Percentiles rank a stretch among this genome's conserved stretches.
Conservation (phyloP, 2,888 invertebrate genomes). For the Chamaedrilus cognettii region DNA sequence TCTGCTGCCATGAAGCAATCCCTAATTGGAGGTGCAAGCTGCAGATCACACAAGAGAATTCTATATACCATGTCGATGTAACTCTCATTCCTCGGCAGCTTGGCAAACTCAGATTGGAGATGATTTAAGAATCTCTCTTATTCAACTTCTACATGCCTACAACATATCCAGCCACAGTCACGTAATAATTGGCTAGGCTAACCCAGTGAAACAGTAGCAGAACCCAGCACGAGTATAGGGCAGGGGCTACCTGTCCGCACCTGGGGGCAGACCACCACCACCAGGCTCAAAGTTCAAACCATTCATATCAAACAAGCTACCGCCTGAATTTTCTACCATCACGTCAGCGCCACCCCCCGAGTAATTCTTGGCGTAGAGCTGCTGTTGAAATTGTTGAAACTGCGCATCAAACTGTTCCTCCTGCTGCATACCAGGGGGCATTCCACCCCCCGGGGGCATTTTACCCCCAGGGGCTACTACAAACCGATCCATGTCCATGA, state of each 20-base stretch:
- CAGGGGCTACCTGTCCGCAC: conserved; percentile 28
- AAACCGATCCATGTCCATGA: conserved; percentile 1
- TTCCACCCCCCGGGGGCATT: neutral
- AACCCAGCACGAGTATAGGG: too few species aligned
- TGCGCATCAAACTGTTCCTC: conserved; percentile 39
- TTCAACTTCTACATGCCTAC: too few species aligned
- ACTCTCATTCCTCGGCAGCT: too few species aligned
- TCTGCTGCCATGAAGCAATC: too few species aligned
- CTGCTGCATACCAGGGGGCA: conserved; percentile 1
- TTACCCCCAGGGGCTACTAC: neutral
- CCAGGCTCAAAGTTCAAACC: conserved; percentile 17
- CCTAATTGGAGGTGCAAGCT: too few species aligned
- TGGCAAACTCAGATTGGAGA: too few species aligned
- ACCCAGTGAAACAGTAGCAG: too few species aligned
- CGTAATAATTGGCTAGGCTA: too few species aligned
- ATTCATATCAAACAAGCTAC: conserved; percentile 13
- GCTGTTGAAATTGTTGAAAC: conserved; percentile 56
- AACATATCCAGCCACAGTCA: too few species aligned
- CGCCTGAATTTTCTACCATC: conserved; percentile 1
- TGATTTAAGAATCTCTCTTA: too few species aligned
- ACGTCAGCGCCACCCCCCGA: conserved; percentile 1
- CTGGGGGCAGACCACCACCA: conserved; percentile 23
- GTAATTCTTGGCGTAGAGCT: conserved; percentile 45
- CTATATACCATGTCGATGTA: too few species aligned
- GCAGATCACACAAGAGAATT: too few species aligned